Evolutionary conservation across 2,797 vertebrate genomes (phyloP).

Genomic region (Phataginus tricuspis): DNA sequence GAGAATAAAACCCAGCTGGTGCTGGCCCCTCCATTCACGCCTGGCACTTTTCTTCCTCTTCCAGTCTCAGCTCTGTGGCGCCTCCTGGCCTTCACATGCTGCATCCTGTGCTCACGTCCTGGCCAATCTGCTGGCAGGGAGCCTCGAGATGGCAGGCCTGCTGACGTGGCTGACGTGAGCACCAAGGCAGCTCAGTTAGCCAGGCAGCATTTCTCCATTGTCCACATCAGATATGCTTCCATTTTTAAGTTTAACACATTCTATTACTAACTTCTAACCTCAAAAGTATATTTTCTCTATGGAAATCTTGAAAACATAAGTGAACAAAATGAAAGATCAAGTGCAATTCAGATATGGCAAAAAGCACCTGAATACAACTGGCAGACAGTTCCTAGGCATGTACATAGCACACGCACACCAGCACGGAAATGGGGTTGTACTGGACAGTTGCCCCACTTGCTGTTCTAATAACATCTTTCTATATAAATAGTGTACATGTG

Average conservation of each 20-base stretch:
- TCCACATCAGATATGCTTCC: not conserved
- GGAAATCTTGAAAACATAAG: not conserved
- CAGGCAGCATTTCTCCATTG: too few relatives aligned
- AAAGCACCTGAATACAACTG: not conserved
- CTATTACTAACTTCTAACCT: not conserved
- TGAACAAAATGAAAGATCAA: not conserved
- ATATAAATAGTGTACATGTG: not conserved
- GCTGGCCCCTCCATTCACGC: not conserved
- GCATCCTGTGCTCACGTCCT: accelerated
- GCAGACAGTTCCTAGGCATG: not conserved
- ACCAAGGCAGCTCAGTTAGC: not conserved
- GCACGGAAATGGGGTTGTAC: accelerated
- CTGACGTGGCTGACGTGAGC: accelerated
- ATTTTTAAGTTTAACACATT: not conserved
- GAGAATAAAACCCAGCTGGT: not conserved
- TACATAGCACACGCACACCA: accelerated
- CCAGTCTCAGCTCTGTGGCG: not conserved
- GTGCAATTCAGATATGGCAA: not conserved
- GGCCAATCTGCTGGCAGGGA: too few relatives aligned
- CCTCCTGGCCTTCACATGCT: not conserved
- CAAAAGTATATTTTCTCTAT: accelerated
- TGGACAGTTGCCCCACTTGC: accelerated
- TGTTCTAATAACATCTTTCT: not conserved
- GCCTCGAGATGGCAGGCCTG: not conserved
- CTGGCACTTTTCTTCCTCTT: not conserved